Base-by-base conservation (phyloP, 1,140 invertebrate genomes). In the Euwallacea similis region DNA sequence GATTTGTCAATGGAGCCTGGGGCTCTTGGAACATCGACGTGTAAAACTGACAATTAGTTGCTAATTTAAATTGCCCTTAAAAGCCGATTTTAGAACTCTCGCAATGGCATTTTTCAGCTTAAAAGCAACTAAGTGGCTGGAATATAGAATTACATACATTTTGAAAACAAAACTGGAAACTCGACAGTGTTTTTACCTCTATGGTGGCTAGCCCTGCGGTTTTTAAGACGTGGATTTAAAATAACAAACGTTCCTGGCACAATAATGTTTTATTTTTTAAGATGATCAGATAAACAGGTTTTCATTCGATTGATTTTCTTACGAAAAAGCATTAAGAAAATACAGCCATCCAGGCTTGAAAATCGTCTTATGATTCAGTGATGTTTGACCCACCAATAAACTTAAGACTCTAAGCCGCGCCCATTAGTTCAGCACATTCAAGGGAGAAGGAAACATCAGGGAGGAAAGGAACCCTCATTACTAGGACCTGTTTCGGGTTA, bases 291-390 rank as follows among this genome's bases (percentile, higher is more conserved):
- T 70, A 70, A 70, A 70, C 69, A 70, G 69, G 69, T 70, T 70
- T 70, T 64, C 69, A 64, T 70, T 70, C 50, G 69, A 70, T 70
- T 70, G 58, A 54, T 70, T 46, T 53, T 13, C 61, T 64, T 70
- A 65, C 44, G 69, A 70, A 70, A 64, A 65, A 46, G 62, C 59
- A 33, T 42, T 16, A 33, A 33, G 4, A 33, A 33, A 33, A 33
- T 33, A 33, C 21, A 33, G 21, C 21, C 21, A 33, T 33, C 21
- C 21, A 33, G 21, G 21, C 21, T 33, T 33, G 4, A 33, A 33
- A 33, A 33, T 33, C 21, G 21, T 33, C 21, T 33, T 33, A 33
- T 33, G 21, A 33, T 33, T 33, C 21, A 33, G 1, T 33, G 21
- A 33, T 33, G 21, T 33, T 33, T 33, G 21, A 4, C 21, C 21